A percentile compares a stretch with the other conserved stretches of the same genome.
Evolutionary conservation across 2,888 invertebrate genomes (phyloP).

Genomic region (Incurvaria masculella): DNA sequence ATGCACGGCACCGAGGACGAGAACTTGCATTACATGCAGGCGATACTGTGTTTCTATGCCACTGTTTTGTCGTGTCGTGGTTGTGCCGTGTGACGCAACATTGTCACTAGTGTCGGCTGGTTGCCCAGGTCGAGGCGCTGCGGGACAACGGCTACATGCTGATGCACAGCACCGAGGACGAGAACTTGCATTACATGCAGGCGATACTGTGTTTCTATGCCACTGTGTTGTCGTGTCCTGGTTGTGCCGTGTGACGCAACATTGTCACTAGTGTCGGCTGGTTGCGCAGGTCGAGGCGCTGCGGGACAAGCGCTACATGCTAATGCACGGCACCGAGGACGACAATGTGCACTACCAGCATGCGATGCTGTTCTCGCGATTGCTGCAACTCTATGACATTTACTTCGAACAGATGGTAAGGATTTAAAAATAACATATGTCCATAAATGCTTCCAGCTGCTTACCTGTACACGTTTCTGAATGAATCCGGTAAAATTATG

Average conservation of each 20-base stretch:
- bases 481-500: too few species aligned
- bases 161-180: background rate
- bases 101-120: too few species aligned
- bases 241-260: too few species aligned
- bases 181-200: background rate
- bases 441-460: conserved; percentile 1
- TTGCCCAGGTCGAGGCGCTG: too few species aligned
- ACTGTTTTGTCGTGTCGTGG: too few species aligned
- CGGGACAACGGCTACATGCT: too few species aligned
- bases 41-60: background rate
- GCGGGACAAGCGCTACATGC: conserved; percentile 74
- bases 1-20: background rate
- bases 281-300: conserved; percentile 34
- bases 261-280: background rate
- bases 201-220: background rate
- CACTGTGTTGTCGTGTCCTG: too few species aligned
- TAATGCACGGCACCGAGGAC: conserved; percentile 93
- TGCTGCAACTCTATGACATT: conserved; percentile 80
- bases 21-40: background rate
- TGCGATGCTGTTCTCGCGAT: conserved; percentile 86
- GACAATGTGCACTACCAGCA: conserved; percentile 99
- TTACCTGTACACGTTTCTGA: too few species aligned
- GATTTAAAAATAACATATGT: conserved; percentile 1
- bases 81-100: too few species aligned
- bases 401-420: conserved; percentile 89